Evolutionary conservation across 2,888 invertebrate species (phyloP).

Genomic region (Drosophila borealis): DNA sequence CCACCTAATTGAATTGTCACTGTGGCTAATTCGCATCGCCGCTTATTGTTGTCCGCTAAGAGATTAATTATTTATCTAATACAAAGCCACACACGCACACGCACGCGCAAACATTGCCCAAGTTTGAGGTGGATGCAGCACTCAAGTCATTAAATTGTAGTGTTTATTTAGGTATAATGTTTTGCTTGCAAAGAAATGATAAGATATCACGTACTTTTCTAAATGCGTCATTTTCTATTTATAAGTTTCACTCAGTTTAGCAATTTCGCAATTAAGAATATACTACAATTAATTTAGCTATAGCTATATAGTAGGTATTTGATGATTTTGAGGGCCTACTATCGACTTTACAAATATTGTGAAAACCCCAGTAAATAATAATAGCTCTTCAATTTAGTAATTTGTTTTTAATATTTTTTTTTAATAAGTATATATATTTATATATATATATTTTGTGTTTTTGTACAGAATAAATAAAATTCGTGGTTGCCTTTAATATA

Average conservation of each 20-base stretch:
- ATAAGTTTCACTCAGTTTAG: neutral
- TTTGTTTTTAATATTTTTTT: neutral
- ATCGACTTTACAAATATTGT: too few species aligned
- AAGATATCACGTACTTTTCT: neutral
- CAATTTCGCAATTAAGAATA: constrained; percentile 5
- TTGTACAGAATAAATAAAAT: constrained; percentile 58
- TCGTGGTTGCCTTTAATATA: constrained; percentile 15
- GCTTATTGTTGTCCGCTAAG: constrained; percentile 10
- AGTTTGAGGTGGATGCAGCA: neutral
- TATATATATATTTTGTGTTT: constrained; percentile 2
- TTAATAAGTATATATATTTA: neutral
- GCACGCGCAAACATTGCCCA: neutral
- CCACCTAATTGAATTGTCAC: constrained; percentile 48
- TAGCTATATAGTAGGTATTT: neutral
- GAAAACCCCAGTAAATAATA: neutral
- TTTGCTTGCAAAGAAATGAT: neutral
- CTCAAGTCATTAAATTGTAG: neutral
- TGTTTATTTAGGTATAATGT: constrained; percentile 2
- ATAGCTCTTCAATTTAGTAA: neutral
- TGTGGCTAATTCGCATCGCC: constrained; percentile 22
- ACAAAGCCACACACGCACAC: too few species aligned
- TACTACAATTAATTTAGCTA: too few species aligned
- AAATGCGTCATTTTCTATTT: constrained; percentile 1
- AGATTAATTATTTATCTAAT: constrained; percentile 28
- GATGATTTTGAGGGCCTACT: too few species aligned